These are phyloP conservation scores for Liolophura sinensis DNA, from an alignment of 1,140 invertebrate genomes.

Conservation along the genomic window DNA sequence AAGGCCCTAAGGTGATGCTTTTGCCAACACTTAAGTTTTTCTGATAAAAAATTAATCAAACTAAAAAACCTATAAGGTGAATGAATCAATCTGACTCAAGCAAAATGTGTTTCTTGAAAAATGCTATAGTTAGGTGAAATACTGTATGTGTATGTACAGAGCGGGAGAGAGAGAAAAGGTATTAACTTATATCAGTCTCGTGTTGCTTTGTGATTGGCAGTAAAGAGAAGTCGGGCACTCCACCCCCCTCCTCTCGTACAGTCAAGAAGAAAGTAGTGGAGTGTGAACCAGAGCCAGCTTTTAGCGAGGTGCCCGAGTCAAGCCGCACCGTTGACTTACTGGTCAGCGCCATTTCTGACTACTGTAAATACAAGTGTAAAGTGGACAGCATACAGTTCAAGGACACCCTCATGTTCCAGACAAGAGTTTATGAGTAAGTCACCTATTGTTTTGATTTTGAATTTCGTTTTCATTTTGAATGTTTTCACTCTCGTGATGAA, in stretches of 20 bases:
- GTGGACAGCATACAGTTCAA: slow-evolving; percentile 48
- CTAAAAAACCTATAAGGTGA: too few relatives aligned
- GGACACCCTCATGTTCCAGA: slow-evolving; percentile 59
- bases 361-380: slow-evolving; percentile 52
- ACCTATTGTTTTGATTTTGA: not conserved
- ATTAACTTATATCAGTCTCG: too few relatives aligned
- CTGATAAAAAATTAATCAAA: too few relatives aligned
- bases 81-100: too few relatives aligned
- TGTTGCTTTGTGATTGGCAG: slow-evolving; percentile 10
- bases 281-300: slow-evolving; percentile 52
- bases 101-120: too few relatives aligned
- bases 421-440: slow-evolving; percentile 55
- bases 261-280: slow-evolving; percentile 56
- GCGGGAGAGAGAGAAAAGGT: too few relatives aligned
- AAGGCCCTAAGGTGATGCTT: too few relatives aligned
- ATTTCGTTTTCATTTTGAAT: too few relatives aligned
- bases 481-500: too few relatives aligned
- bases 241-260: slow-evolving; percentile 27
- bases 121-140: too few relatives aligned
- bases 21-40: too few relatives aligned
- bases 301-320: slow-evolving; percentile 47
- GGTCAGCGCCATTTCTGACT: slow-evolving; percentile 50
- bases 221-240: slow-evolving; percentile 19
- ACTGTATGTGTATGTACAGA: too few relatives aligned
- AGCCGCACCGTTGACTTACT: slow-evolving; percentile 47